These are phyloP conservation scores for Odocoileus virginianus DNA, from an alignment of 2,113 vertebrate species.

Conservation along the genomic window DNA sequence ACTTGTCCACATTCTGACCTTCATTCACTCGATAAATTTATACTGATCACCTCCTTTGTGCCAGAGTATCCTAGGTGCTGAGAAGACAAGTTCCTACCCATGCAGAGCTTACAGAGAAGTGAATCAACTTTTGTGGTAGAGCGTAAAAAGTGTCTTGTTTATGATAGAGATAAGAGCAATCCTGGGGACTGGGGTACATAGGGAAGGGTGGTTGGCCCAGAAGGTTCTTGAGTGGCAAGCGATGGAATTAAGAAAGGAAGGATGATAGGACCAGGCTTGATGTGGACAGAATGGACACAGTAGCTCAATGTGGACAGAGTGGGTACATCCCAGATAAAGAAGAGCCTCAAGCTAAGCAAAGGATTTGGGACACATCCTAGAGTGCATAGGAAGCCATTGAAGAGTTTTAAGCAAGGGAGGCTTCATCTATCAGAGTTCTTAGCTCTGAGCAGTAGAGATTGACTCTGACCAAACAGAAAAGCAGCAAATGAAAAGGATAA, in stretches of 20 bases:
- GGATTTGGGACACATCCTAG: neutral
- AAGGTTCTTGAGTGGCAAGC: neutral
- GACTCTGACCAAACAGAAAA: neutral
- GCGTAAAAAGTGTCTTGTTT: neutral
- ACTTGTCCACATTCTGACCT: neutral
- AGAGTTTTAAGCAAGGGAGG: neutral
- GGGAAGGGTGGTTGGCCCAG: neutral
- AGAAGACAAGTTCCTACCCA: neutral
- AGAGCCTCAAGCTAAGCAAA: neutral
- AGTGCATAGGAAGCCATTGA: neutral
- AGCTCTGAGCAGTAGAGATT: neutral
- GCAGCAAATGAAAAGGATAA: neutral
- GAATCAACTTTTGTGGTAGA: neutral
- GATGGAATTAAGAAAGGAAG: neutral
- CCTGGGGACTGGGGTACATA: neutral
- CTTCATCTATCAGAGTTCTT: neutral
- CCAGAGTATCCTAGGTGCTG: neutral
- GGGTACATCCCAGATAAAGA: neutral
- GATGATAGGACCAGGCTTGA: neutral
- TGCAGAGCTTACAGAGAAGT: neutral
- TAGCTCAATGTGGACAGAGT: neutral
- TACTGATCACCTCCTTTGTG: neutral
- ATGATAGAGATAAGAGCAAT: neutral
- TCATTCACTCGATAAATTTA: neutral
- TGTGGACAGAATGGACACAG: neutral